A percentile compares a stretch with the other conserved stretches of the same genome.
phyloP scores from a whole-genome alignment of 2,888 invertebrate genomes.

The Perdita meconis region DNA sequence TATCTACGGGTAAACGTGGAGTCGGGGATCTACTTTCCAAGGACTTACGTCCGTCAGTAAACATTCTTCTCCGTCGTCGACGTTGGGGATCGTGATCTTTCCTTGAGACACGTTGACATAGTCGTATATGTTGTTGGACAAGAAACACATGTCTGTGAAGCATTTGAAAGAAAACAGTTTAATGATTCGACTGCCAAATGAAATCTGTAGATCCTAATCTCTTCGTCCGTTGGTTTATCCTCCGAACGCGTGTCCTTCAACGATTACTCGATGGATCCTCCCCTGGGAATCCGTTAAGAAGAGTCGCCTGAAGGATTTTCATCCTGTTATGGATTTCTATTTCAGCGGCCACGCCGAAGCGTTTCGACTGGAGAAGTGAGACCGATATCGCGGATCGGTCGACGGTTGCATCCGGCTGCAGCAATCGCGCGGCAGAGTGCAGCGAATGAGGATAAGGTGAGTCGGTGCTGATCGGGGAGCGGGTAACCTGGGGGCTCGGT shows the following conservation, averaged over 20 bases:
- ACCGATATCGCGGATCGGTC: not conserved
- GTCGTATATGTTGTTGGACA: constrained; percentile 95
- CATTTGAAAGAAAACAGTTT: constrained; percentile 52
- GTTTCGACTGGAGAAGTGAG: too few species aligned
- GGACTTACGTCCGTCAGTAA: constrained; percentile 94
- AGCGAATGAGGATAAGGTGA: constrained; percentile 20
- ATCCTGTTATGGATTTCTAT: too few species aligned
- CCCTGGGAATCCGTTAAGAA: too few species aligned
- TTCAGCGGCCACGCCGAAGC: not conserved
- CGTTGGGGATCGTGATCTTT: constrained; percentile 96
- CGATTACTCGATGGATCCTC: not conserved
- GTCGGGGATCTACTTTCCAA: constrained; percentile 31
- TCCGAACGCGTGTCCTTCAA: not conserved
- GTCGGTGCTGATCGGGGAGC: constrained; percentile 79
- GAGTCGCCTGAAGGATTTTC: too few species aligned
- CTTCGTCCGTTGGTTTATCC: not conserved
- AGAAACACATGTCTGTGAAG: constrained; percentile 90
- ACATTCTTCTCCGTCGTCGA: constrained; percentile 98
- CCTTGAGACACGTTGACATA: constrained; percentile 98
- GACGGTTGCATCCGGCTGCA: constrained; percentile 9
- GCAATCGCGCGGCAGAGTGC: constrained; percentile 40
- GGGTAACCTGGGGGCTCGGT: constrained; percentile 76
- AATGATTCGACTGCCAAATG: too few species aligned
- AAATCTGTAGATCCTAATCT: not conserved
- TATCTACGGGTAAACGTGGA: constrained; percentile 1